Percentiles rank a stretch among this genome's conserved stretches.
Evolutionary conservation across 2,797 vertebrate genomes (phyloP).

Genomic region (Forpus xanthops): DNA sequence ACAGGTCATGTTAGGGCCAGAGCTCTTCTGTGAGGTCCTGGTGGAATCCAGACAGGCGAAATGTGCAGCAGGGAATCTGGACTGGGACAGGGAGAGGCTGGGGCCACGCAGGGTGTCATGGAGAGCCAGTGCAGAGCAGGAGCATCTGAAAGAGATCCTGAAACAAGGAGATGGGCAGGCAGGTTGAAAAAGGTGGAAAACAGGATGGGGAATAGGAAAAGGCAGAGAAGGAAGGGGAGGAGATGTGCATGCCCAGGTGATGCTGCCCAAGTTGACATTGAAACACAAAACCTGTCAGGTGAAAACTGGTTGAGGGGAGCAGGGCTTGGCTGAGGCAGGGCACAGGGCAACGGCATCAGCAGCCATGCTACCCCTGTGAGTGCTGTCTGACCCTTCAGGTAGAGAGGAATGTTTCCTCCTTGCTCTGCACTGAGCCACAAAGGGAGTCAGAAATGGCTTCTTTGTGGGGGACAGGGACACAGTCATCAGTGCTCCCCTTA

Average conservation of each 20-base stretch:
- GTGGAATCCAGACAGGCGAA: not conserved
- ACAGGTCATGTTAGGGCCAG: not conserved
- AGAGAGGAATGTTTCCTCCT: not conserved
- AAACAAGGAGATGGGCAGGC: not conserved
- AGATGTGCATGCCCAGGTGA: not conserved
- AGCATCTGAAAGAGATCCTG: not conserved
- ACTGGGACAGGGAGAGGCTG: not conserved
- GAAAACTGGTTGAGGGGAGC: not conserved
- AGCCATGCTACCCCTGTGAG: accelerated
- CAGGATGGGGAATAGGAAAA: not conserved
- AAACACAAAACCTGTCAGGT: not conserved
- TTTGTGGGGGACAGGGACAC: accelerated
- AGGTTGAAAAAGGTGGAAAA: not conserved
- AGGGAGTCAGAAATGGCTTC: not conserved
- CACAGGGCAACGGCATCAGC: not conserved
- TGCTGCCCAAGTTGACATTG: not conserved
- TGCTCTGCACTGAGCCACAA: not conserved
- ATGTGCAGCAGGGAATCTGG: not conserved
- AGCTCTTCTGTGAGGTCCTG: not conserved
- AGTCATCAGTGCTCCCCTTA: not conserved
- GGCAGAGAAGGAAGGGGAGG: not conserved
- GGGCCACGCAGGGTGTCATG: accelerated
- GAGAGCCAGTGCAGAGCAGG: not conserved
- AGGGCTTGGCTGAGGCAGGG: not conserved
- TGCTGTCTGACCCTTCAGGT: accelerated